A percentile compares a stretch with the other conserved stretches of the same genome.
Conservation (phyloP, 2,888 invertebrate species). For the Charanyca ferruginea region DNA sequence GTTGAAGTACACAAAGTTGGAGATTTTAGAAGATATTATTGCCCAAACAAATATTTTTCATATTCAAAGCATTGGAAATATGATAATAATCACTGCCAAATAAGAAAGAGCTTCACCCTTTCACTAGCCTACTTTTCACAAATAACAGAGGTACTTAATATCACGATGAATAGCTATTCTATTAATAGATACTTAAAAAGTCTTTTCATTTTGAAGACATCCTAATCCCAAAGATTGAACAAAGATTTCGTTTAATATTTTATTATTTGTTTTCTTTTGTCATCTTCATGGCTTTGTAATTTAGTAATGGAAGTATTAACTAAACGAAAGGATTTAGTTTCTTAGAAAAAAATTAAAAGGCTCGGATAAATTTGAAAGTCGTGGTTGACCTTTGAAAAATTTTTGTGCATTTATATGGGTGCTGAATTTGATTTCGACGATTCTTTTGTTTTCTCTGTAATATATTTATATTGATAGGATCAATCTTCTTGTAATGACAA, state of each 20-base stretch:
- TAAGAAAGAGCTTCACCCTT: conserved; percentile 6
- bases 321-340: conserved; percentile 26
- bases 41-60: not conserved
- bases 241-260: conserved; percentile 29
- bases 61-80: conserved; percentile 7
- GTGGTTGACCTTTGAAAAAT: conserved; percentile 8
- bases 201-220: conserved; percentile 16
- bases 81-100: conserved; percentile 9
- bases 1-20: too few species aligned
- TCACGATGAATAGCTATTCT: conserved; percentile 37
- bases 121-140: conserved; percentile 22
- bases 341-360: conserved; percentile 2
- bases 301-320: conserved; percentile 37
- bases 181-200: conserved; percentile 33
- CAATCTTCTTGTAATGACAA: too few species aligned
- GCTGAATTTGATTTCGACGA: not conserved
- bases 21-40: too few species aligned
- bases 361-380: conserved; percentile 4
- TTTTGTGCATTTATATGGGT: not conserved
- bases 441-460: not conserved
- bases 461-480: too few species aligned
- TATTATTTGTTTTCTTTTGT: conserved; percentile 41
- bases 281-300: conserved; percentile 24
- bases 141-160: conserved; percentile 25
- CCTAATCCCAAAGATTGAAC: conserved; percentile 32